These are phyloP conservation scores for Rambutsinella grinnellia DNA, from an alignment of 2,888 invertebrate species.

Conservation along the genomic window DNA sequence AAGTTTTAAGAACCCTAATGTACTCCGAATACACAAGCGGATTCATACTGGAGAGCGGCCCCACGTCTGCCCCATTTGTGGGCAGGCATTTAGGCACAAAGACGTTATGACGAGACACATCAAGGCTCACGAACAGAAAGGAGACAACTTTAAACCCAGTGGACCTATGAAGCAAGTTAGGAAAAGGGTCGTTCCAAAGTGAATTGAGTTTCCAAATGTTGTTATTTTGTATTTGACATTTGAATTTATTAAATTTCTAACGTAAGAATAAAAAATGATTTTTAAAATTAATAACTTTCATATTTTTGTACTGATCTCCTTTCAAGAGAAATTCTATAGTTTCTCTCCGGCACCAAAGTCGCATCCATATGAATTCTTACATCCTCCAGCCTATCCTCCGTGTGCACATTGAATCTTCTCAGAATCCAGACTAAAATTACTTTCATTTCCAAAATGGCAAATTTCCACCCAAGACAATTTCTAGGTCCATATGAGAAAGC, in stretches of 20 bases:
- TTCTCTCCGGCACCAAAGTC: neutral
- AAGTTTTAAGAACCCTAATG: neutral
- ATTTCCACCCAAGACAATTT: slow-evolving; percentile 17
- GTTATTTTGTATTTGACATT: too few relatives aligned
- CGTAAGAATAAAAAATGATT: too few relatives aligned
- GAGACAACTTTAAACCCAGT: slow-evolving; percentile 7
- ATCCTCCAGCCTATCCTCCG: neutral
- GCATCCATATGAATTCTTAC: neutral
- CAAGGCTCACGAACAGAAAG: neutral
- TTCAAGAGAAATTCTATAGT: too few relatives aligned
- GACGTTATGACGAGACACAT: neutral
- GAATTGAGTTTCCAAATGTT: too few relatives aligned
- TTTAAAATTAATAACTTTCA: too few relatives aligned
- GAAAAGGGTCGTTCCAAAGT: slow-evolving; percentile 3
- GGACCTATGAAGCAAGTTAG: slow-evolving; percentile 12
- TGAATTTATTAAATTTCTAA: too few relatives aligned
- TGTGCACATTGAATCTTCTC: neutral
- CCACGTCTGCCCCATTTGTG: neutral
- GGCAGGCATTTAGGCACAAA: slow-evolving; percentile 1
- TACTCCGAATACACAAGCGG: neutral
- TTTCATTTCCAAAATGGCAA: slow-evolving; percentile 10
- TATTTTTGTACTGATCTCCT: too few relatives aligned
- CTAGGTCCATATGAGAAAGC: slow-evolving; percentile 25
- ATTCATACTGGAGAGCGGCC: slow-evolving; percentile 13
- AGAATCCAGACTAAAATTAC: slow-evolving; percentile 2